phyloP scores from a whole-genome alignment of 2,888 invertebrate genomes.

The Heteromurus nitidus region DNA sequence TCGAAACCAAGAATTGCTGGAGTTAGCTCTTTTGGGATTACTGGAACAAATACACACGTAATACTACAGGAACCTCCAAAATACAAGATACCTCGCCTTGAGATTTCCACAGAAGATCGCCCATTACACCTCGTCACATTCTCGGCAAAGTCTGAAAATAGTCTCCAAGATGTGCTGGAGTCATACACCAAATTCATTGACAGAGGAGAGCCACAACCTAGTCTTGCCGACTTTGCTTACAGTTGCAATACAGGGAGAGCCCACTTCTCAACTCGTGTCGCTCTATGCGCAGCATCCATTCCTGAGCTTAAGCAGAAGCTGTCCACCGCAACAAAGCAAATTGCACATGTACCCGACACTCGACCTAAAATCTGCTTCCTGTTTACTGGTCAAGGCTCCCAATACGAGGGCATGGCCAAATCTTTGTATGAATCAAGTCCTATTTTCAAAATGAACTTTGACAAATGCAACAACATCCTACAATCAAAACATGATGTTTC shows the following conservation, averaged over 20 bases:
- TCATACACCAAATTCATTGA: conserved; percentile 44
- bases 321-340: neutral
- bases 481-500: neutral
- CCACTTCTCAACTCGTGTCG: conserved; percentile 36
- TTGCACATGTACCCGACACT: neutral
- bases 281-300: conserved; percentile 9
- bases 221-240: conserved; percentile 37
- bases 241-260: conserved; percentile 52
- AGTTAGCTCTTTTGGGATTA: conserved; percentile 57
- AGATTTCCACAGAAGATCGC: conserved; percentile 28
- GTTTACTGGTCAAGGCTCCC: conserved; percentile 63
- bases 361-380: conserved; percentile 53
- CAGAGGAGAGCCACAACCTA: neutral
- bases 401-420: conserved; percentile 57
- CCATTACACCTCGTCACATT: conserved; percentile 57
- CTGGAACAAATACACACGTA: conserved; percentile 59
- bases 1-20: conserved; percentile 47
- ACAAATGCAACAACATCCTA: conserved; percentile 25
- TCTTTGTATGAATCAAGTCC: conserved; percentile 38
- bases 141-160: conserved; percentile 56
- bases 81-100: conserved; percentile 14
- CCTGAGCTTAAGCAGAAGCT: neutral
- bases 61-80: conserved; percentile 62
- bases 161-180: conserved; percentile 40
- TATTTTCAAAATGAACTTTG: conserved; percentile 48